Evolutionary conservation across 2,113 vertebrate genomes (phyloP).

Genomic region (Forbesichthys papilliferus): DNA sequence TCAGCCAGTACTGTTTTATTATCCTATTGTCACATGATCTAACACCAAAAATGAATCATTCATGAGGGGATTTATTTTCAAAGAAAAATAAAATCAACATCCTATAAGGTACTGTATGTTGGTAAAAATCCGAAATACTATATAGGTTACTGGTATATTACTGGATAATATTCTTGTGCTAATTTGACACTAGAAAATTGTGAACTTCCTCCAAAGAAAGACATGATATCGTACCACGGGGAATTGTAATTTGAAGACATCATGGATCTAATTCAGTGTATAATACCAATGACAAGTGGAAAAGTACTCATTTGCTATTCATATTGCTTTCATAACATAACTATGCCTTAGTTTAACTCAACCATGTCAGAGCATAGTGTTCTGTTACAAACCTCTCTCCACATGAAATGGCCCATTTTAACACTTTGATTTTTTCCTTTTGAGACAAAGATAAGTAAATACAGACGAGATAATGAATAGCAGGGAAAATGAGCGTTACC

Average conservation of each 20-base stretch:
- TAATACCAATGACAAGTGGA: constrained; percentile 71
- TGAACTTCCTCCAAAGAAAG: constrained; percentile 64
- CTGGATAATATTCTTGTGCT: constrained; percentile 68
- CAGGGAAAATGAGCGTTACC: constrained; percentile 74
- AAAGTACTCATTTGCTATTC: constrained; percentile 78
- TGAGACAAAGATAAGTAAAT: constrained; percentile 83
- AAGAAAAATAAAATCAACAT: constrained; percentile 74
- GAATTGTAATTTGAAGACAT: constrained; percentile 77
- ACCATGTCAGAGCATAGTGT: constrained; percentile 62
- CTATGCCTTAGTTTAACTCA: constrained; percentile 74
- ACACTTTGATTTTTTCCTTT: constrained; percentile 67
- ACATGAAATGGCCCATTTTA: constrained; percentile 74
- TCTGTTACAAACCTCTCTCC: constrained; percentile 71
- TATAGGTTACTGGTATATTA: constrained; percentile 35
- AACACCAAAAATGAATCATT: constrained; percentile 68
- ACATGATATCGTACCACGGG: constrained; percentile 50
- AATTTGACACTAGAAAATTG: constrained; percentile 77
- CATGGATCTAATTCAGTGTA: constrained; percentile 78
- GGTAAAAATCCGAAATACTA: constrained; percentile 55
- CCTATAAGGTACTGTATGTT: constrained; percentile 58
- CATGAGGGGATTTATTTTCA: constrained; percentile 76
- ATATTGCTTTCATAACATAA: constrained; percentile 72
- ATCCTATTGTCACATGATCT: constrained; percentile 72
- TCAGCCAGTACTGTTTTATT: constrained; percentile 66
- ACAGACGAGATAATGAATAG: constrained; percentile 81